Evolutionary conservation across 1,140 invertebrate genomes (phyloP).

Genomic region (Hypothenemus hampei): DNA sequence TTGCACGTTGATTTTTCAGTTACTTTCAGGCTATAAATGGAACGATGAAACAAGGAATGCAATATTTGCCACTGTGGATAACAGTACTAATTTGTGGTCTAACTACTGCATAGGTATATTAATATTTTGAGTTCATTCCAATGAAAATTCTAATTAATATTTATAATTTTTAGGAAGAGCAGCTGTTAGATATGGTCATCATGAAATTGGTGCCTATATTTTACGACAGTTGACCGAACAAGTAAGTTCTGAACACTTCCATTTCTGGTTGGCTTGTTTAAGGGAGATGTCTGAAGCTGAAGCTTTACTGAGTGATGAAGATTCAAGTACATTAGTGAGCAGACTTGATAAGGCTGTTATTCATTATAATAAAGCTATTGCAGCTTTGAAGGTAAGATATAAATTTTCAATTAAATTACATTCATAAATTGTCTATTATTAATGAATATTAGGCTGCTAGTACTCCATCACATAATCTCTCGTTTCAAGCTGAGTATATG

Average conservation of each 20-base stretch:
- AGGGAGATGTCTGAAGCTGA: constrained; percentile 66
- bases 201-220: constrained; percentile 63
- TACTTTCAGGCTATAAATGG: constrained; percentile 62
- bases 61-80: constrained; percentile 55
- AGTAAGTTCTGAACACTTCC: constrained; percentile 83
- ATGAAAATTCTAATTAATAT: not conserved
- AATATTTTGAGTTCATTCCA: not conserved
- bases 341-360: constrained; percentile 58
- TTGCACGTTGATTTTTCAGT: constrained; percentile 79
- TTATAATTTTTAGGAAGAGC: constrained; percentile 57
- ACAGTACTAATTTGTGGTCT: constrained; percentile 72
- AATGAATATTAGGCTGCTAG: constrained; percentile 55
- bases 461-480: constrained; percentile 59
- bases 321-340: constrained; percentile 48
- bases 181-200: constrained; percentile 79
- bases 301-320: constrained; percentile 38
- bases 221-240: constrained; percentile 63
- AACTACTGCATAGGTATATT: constrained; percentile 74
- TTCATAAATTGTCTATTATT: not conserved
- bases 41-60: constrained; percentile 53
- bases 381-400: constrained; percentile 57
- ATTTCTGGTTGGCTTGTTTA: constrained; percentile 84
- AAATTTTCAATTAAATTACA: constrained; percentile 3
- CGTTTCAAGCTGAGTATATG: constrained; percentile 76
- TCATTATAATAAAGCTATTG: constrained; percentile 56